Percentiles rank a stretch among this genome's conserved stretches.
Conservation (phyloP, 1,140 invertebrate species). For the Batillaria attramentaria region DNA sequence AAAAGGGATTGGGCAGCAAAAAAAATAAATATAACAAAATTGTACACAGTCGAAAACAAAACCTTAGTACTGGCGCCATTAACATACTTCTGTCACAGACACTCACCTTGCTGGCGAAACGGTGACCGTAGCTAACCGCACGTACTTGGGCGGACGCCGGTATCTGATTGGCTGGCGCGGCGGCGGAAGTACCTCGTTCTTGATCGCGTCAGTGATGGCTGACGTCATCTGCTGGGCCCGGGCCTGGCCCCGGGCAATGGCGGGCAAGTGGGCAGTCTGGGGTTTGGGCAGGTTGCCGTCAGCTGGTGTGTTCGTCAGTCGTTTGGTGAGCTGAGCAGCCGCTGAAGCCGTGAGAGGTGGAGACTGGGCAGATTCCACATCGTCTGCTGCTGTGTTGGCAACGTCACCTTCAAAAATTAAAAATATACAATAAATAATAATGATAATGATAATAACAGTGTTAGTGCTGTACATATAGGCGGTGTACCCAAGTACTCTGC, state of each 20-base stretch:
- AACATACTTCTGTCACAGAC: too few relatives aligned
- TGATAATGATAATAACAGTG: too few relatives aligned
- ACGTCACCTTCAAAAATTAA: too few relatives aligned
- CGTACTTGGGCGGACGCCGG: conserved; percentile 8
- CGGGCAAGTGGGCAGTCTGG: conserved; percentile 3
- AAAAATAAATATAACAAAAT: too few relatives aligned
- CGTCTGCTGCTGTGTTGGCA: background rate
- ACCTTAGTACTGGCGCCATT: too few relatives aligned
- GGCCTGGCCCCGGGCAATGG: conserved; percentile 19
- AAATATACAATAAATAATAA: too few relatives aligned
- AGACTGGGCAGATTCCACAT: background rate
- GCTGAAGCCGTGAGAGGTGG: background rate
- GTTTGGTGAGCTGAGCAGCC: background rate
- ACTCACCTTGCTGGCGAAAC: conserved; percentile 19
- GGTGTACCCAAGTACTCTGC: background rate
- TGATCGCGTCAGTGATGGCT: background rate
- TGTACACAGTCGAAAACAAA: too few relatives aligned
- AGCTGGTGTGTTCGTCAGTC: conserved; percentile 4
- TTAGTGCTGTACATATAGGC: background rate
- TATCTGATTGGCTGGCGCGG: conserved; percentile 9
- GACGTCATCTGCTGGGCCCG: conserved; percentile 22
- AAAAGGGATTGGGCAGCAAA: too few relatives aligned
- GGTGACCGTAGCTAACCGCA: conserved; percentile 29
- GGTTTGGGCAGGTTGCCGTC: conserved; percentile 1
- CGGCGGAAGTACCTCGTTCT: background rate